Evolutionary conservation across 2,113 vertebrate genomes (phyloP), one percentile per base, ranked within the genome.

Genomic region (Nycticryphes semicollaris): DNA sequence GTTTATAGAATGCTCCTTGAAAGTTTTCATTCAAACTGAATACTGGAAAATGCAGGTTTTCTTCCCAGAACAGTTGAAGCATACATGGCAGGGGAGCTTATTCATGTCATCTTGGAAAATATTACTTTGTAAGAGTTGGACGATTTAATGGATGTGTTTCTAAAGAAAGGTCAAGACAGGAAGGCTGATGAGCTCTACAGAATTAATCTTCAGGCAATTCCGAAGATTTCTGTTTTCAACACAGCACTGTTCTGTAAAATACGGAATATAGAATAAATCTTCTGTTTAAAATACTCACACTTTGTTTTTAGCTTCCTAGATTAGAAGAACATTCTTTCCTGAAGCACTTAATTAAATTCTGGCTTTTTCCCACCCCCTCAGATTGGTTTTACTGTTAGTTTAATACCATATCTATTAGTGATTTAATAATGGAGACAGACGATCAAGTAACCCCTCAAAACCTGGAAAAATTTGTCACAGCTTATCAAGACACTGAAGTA

Each of bases 351-450:
- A 83, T 76, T 43, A 79, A 76, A 35, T 60, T 16, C 14, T 63
- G 7, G 0, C 56, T 72, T 48, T 12, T 5, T 3, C 21, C 18
- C 4, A 7, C 31, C 20, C 11, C 5, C 11, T 30, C 9, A 9
- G 19, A 22, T 18, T 84, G 24, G 3, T 50, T 89, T 87, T 79
- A 75, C 22, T 59, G 4, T 72, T 88, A 63, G 14, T 70, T 95
- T 85, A 76, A n/a, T 68, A 12, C 4, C 1, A 5, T 16, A 21
- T 27, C 21, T 66, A 51, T 48, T 84, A 59, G 5, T 6, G 18
- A 66, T 59, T 78, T 68, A 79, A 63, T n/a, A 82, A 81, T 28
- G 16, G 56, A 92, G n/a, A 35, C 31, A 77, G 35, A 67, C 82
- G 25, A 63, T 39, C 53, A 43, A 84, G 13, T 10, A 87, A 30